These are phyloP conservation scores for Hiodon alosoides DNA, from an alignment of 2,113 vertebrate species.

Conservation along the genomic window DNA sequence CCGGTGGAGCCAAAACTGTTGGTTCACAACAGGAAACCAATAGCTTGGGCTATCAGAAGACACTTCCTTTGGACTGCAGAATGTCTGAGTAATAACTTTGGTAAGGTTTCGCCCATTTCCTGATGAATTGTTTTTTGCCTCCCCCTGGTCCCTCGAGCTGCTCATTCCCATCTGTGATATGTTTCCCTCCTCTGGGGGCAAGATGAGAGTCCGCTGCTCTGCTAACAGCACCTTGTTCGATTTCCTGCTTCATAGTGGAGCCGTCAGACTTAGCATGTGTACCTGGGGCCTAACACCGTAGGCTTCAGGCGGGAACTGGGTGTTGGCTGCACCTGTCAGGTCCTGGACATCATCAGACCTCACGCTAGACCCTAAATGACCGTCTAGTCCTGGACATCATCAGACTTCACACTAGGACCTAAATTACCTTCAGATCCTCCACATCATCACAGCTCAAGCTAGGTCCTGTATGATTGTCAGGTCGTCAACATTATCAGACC, in stretches of 20 bases:
- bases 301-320: too few species aligned
- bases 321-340: too few species aligned
- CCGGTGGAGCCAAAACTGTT: constrained; percentile 60
- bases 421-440: too few species aligned
- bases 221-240: neutral
- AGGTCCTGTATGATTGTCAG: too few species aligned
- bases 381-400: too few species aligned
- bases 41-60: constrained; percentile 81
- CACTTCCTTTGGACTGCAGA: constrained; percentile 80
- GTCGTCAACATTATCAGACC: too few species aligned
- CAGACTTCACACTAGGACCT: too few species aligned
- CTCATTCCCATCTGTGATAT: constrained; percentile 43
- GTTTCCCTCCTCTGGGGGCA: neutral
- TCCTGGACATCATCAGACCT: too few species aligned
- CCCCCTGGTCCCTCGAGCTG: constrained; percentile 50
- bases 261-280: neutral
- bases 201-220: neutral
- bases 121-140: constrained; percentile 66
- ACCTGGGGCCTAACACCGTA: neutral
- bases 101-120: constrained; percentile 88
- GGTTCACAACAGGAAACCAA: constrained; percentile 88
- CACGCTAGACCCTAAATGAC: too few species aligned
- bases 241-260: constrained; percentile 7
- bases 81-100: constrained; percentile 75
- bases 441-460: too few species aligned